phyloP scores from a whole-genome alignment of 1,140 invertebrate genomes.

The Platorchestia sp. region DNA sequence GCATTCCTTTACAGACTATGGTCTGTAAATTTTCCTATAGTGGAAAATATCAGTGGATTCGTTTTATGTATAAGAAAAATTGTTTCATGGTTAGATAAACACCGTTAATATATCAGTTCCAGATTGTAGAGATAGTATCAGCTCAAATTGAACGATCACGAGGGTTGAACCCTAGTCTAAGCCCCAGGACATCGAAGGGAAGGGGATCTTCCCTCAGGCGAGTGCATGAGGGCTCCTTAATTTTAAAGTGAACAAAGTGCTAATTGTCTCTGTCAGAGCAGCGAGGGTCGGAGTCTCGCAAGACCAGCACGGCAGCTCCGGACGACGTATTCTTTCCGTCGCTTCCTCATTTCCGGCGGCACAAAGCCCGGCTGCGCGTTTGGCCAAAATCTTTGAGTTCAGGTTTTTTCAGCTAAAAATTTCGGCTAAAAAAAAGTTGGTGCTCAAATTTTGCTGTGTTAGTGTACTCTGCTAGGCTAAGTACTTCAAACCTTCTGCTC shows the following conservation, averaged over 20 bases:
- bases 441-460: too few species aligned
- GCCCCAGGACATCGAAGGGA: not conserved
- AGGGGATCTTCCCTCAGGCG: not conserved
- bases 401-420: too few species aligned
- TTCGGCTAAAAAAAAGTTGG: too few species aligned
- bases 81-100: too few species aligned
- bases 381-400: too few species aligned
- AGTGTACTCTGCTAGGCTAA: too few species aligned
- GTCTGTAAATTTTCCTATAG: too few species aligned
- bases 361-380: too few species aligned
- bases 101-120: not conserved
- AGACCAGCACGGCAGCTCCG: not conserved
- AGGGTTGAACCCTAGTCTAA: not conserved
- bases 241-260: slow-evolving; percentile 50
- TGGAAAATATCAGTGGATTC: too few species aligned
- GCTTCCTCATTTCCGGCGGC: not conserved
- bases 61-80: too few species aligned
- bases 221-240: not conserved
- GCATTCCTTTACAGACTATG: too few species aligned
- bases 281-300: not conserved
- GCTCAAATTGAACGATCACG: not conserved
- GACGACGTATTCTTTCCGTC: not conserved
- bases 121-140: not conserved
- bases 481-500: too few species aligned
- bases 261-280: slow-evolving; percentile 28